These are phyloP conservation scores for Metaphire vulgaris DNA, from an alignment of 1,140 invertebrate species.

Conservation along the genomic window DNA sequence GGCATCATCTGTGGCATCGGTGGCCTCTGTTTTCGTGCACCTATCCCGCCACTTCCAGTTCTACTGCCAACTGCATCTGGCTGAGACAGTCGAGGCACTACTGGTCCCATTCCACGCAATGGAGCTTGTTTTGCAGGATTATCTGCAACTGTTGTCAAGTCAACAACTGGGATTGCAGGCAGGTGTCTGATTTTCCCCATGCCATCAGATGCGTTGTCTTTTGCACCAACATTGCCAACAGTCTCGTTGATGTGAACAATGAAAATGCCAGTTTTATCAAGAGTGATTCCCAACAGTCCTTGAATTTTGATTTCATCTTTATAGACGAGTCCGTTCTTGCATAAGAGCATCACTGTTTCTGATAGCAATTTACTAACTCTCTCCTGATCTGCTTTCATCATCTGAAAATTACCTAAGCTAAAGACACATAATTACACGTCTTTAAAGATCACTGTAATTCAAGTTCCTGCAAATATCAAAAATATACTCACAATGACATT, in stretches of 20 bases:
- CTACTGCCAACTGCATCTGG: too few relatives aligned
- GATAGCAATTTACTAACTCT: slow-evolving; percentile 25
- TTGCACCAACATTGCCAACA: too few relatives aligned
- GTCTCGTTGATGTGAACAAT: slow-evolving; percentile 29
- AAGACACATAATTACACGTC: too few relatives aligned
- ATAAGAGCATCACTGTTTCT: slow-evolving; percentile 28
- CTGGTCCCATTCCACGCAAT: background rate
- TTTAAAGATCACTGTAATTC: too few relatives aligned
- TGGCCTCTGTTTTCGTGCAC: background rate
- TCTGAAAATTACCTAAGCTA: too few relatives aligned
- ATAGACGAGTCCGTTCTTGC: slow-evolving; percentile 30
- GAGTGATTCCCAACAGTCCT: slow-evolving; percentile 29
- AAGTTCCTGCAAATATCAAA: too few relatives aligned
- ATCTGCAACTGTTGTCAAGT: slow-evolving; percentile 2
- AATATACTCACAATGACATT: too few relatives aligned
- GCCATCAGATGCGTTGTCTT: background rate
- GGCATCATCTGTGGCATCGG: slow-evolving; percentile 2
- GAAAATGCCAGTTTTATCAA: slow-evolving; percentile 26
- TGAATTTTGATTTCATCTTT: slow-evolving; percentile 26
- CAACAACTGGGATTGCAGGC: background rate
- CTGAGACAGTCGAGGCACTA: background rate
- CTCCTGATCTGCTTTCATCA: slow-evolving; percentile 28
- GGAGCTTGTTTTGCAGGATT: background rate
- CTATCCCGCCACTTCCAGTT: too few relatives aligned
- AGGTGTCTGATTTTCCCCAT: background rate